Conservation (phyloP, 2,888 invertebrate species). For the Pegoplata infirma region DNA sequence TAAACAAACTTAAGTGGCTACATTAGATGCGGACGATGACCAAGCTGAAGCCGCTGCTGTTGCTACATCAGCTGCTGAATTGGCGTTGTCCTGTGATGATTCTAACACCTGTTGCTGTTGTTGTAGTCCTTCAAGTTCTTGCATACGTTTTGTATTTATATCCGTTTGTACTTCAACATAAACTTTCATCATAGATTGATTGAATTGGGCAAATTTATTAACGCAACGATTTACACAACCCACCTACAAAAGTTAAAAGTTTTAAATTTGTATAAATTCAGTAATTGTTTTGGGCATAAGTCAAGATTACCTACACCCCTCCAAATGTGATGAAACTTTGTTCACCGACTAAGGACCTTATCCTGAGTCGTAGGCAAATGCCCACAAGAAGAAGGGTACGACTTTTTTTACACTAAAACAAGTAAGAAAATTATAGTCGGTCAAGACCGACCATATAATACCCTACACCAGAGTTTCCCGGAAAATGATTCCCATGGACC, state of each 20-base stretch:
- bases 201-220: conserved; percentile 76
- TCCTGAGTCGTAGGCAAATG: no score
- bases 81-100: not conserved
- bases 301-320: no score
- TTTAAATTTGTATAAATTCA: not conserved
- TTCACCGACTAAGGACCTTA: no score
- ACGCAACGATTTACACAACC: conserved; percentile 76
- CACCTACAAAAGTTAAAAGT: conserved; percentile 64
- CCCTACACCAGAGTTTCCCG: no score
- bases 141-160: conserved; percentile 73
- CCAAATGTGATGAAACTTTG: no score
- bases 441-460: no score
- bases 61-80: not conserved
- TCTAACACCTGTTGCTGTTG: conserved; percentile 65
- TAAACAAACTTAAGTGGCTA: conserved; percentile 47
- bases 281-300: no score
- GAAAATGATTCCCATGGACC: no score
- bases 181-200: conserved; percentile 76
- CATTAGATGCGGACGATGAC: conserved; percentile 13
- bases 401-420: no score
- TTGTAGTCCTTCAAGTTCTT: conserved; percentile 72
- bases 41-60: conserved; percentile 5
- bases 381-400: no score
- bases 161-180: conserved; percentile 77
- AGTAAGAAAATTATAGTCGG: no score